Percentiles rank a stretch among this genome's conserved stretches.
phyloP scores from a whole-genome alignment of 2,888 invertebrate genomes.

The Cheilosia urbana region DNA sequence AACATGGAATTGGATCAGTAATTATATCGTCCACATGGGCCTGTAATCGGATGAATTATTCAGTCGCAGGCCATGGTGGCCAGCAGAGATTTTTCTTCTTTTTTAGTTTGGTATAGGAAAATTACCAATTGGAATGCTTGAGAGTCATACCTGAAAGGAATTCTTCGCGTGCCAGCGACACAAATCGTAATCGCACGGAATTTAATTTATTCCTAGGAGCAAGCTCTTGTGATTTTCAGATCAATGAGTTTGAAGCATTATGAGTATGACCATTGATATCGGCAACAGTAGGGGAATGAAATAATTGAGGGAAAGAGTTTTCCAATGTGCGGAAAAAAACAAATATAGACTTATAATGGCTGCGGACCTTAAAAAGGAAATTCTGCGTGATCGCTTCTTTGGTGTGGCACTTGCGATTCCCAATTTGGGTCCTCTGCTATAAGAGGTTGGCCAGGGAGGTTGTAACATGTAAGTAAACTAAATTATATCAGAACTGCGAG shows the following conservation, averaged over 20 bases:
- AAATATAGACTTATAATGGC: slow-evolving; percentile 39
- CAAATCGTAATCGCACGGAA: slow-evolving; percentile 62
- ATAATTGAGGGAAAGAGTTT: slow-evolving; percentile 48
- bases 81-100: slow-evolving; percentile 11
- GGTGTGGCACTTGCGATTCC: slow-evolving; percentile 56
- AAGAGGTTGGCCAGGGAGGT: slow-evolving; percentile 3
- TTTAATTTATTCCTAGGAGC: slow-evolving; percentile 58
- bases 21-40: slow-evolving; percentile 65
- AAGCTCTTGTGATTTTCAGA: slow-evolving; percentile 36
- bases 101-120: slow-evolving; percentile 38
- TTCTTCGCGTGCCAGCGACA: slow-evolving; percentile 51
- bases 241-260: slow-evolving; percentile 49
- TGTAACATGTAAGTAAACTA: slow-evolving; percentile 9
- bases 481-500: slow-evolving; percentile 33
- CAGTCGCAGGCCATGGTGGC: slow-evolving; percentile 37
- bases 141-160: slow-evolving; percentile 62
- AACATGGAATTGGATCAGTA: slow-evolving; percentile 76
- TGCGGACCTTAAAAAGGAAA: slow-evolving; percentile 47
- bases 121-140: slow-evolving; percentile 61
- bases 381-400: slow-evolving; percentile 32
- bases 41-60: slow-evolving; percentile 70
- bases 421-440: slow-evolving; percentile 27
- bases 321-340: slow-evolving; percentile 3
- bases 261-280: slow-evolving; percentile 46
- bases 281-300: slow-evolving; percentile 23